These are phyloP conservation scores for Echinometra lucunter DNA, from an alignment of 53 echinoderm and acorn worm species.

Conservation along the genomic window DNA sequence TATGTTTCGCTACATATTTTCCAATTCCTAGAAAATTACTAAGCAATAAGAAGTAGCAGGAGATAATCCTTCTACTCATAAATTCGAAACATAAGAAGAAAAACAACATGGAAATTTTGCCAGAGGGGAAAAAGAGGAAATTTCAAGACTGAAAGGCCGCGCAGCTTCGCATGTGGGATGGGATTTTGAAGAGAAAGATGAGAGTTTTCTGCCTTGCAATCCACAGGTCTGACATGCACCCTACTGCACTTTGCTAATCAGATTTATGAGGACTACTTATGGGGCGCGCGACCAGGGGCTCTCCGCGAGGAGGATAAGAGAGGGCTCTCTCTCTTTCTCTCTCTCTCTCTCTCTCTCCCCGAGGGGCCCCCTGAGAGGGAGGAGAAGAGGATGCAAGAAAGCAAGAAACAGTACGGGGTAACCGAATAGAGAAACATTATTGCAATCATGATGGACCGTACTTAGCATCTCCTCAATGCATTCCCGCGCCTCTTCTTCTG, in stretches of 20 bases:
- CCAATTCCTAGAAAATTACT: background rate
- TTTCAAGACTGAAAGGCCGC: too few relatives aligned
- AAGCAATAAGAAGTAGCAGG: background rate
- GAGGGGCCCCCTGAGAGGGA: background rate
- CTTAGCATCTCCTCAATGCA: background rate
- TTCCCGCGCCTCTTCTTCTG: background rate
- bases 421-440: slow-evolving; percentile 54
- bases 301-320: slow-evolving; percentile 23
- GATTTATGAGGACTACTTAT: slow-evolving; percentile 44
- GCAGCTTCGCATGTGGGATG: background rate
- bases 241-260: slow-evolving; percentile 50
- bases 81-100: background rate
- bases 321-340: too few relatives aligned
- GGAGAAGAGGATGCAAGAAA: background rate
- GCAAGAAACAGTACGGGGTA: background rate
- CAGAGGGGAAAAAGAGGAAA: background rate
- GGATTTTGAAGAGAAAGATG: background rate
- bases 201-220: background rate
- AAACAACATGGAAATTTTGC: background rate
- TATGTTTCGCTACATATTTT: background rate
- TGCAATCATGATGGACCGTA: slow-evolving; percentile 2
- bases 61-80: background rate
- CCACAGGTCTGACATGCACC: slow-evolving; percentile 47
- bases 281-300: background rate
- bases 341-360: slow-evolving; percentile 1